Conservation (phyloP, 1,140 invertebrate species). For the Thalassaphorura encarpata region DNA sequence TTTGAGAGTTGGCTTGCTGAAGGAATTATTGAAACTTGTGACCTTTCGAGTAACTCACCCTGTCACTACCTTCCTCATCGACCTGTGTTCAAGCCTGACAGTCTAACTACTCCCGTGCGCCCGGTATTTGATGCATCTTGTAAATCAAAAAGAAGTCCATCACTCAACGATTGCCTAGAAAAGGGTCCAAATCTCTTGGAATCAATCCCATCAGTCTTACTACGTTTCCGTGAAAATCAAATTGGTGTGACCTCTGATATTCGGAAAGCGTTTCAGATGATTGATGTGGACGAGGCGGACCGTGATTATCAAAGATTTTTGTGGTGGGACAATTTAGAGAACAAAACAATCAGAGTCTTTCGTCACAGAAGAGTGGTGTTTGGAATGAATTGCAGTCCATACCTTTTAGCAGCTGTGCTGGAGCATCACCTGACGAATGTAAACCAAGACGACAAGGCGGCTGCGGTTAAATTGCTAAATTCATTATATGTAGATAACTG, state of each 20-base stretch:
- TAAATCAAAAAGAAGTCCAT: slow-evolving; percentile 31
- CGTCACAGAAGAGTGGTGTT: slow-evolving; percentile 32
- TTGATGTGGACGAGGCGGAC: neutral
- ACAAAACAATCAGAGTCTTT: slow-evolving; percentile 8
- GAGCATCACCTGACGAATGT: neutral
- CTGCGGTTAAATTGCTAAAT: neutral
- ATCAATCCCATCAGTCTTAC: slow-evolving; percentile 35
- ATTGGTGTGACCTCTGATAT: neutral
- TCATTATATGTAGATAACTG: neutral
- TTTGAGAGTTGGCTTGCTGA: slow-evolving; percentile 12
- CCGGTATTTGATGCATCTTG: slow-evolving; percentile 20
- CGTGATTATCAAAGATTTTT: neutral
- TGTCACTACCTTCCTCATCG: slow-evolving; percentile 9
- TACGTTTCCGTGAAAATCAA: slow-evolving; percentile 34
- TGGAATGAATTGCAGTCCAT: slow-evolving; percentile 22
- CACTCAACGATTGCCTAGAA: slow-evolving; percentile 37
- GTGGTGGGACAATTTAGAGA: neutral
- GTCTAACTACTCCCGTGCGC: slow-evolving; percentile 33
- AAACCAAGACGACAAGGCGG: neutral
- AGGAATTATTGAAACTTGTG: slow-evolving; percentile 14
- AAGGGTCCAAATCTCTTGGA: slow-evolving; percentile 38
- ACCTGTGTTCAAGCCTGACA: neutral
- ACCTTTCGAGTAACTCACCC: neutral
- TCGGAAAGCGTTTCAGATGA: slow-evolving; percentile 1
- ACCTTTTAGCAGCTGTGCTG: neutral